Conservation (phyloP, 2,888 invertebrate species). For the Cyrtodaria siliqua region DNA sequence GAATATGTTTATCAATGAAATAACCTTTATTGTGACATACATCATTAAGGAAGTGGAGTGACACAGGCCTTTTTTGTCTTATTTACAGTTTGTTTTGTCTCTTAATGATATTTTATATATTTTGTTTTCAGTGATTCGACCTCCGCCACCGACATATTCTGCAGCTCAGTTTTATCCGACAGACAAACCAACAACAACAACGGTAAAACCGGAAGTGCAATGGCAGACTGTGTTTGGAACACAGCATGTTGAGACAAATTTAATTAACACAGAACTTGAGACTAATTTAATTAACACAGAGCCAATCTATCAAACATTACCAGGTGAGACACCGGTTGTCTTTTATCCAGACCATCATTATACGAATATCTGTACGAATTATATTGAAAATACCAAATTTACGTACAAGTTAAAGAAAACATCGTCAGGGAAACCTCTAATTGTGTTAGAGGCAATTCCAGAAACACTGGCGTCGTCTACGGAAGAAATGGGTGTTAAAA, state of each 20-base stretch:
- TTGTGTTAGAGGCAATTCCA: constrained; percentile 55
- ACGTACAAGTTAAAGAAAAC: constrained; percentile 30
- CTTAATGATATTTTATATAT: too few species aligned
- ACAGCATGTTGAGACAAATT: neutral
- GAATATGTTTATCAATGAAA: too few species aligned
- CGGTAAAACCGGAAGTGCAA: neutral
- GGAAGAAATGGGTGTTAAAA: constrained; percentile 56
- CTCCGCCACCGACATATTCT: constrained; percentile 52
- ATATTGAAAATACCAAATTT: constrained; percentile 20
- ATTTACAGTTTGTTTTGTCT: too few species aligned
- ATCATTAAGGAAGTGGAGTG: too few species aligned
- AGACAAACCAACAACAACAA: constrained; percentile 8
- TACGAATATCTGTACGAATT: constrained; percentile 20
- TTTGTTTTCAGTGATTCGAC: constrained; percentile 48
- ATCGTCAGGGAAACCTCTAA: constrained; percentile 44
- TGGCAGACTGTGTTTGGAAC: neutral
- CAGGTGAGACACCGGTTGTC: constrained; percentile 29
- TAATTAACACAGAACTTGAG: neutral
- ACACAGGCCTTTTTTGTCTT: too few species aligned
- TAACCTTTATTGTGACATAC: too few species aligned
- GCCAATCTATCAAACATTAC: constrained; percentile 37
- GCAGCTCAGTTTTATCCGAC: constrained; percentile 49
- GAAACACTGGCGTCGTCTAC: constrained; percentile 60
- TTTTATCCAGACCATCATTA: constrained; percentile 28
- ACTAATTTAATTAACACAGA: neutral